A percentile compares a stretch with the other conserved stretches of the same genome.
These are phyloP conservation scores for Melanostigma gelatinosum DNA, from an alignment of 2,113 vertebrate species.

Conservation along the genomic window DNA sequence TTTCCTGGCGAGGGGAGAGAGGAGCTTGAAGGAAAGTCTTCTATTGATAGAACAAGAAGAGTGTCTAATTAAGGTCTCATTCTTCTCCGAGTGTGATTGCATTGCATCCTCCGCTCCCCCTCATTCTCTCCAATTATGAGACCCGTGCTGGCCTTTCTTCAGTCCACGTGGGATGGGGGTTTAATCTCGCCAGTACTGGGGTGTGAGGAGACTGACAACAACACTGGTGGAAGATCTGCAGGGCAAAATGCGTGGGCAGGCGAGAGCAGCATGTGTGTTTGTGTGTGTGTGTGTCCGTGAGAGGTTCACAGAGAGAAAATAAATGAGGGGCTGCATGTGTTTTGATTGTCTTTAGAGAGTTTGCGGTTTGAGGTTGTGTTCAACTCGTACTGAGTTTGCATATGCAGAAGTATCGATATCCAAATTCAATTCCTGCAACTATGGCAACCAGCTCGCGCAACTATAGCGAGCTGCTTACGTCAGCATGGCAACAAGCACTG, in stretches of 20 bases:
- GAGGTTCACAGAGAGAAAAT: slow-evolving; percentile 15
- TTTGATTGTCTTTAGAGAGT: slow-evolving; percentile 4
- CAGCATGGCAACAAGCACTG: neutral
- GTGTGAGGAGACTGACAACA: slow-evolving; percentile 76
- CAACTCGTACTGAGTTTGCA: slow-evolving; percentile 22
- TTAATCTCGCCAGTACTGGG: slow-evolving; percentile 58
- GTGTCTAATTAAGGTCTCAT: slow-evolving; percentile 80
- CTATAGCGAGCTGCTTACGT: neutral
- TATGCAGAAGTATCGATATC: neutral
- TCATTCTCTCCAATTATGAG: slow-evolving; percentile 67
- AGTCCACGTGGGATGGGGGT: slow-evolving; percentile 58
- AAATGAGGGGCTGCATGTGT: slow-evolving; percentile 4
- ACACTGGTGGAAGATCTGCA: slow-evolving; percentile 41
- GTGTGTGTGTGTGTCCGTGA: slow-evolving; percentile 11
- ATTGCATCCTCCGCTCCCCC: slow-evolving; percentile 38
- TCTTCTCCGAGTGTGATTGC: slow-evolving; percentile 69
- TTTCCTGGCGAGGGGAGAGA: slow-evolving; percentile 47
- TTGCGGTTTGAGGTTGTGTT: slow-evolving; percentile 9
- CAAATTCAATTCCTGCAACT: neutral
- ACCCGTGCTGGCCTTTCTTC: slow-evolving; percentile 59
- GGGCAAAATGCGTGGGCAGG: slow-evolving; percentile 65
- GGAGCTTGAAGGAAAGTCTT: slow-evolving; percentile 54
- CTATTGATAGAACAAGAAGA: slow-evolving; percentile 73
- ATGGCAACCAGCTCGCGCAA: neutral
- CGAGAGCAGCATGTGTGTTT: slow-evolving; percentile 43